Conservation (phyloP, 1,140 invertebrate genomes). For the Zaprionus ghesquierei region DNA sequence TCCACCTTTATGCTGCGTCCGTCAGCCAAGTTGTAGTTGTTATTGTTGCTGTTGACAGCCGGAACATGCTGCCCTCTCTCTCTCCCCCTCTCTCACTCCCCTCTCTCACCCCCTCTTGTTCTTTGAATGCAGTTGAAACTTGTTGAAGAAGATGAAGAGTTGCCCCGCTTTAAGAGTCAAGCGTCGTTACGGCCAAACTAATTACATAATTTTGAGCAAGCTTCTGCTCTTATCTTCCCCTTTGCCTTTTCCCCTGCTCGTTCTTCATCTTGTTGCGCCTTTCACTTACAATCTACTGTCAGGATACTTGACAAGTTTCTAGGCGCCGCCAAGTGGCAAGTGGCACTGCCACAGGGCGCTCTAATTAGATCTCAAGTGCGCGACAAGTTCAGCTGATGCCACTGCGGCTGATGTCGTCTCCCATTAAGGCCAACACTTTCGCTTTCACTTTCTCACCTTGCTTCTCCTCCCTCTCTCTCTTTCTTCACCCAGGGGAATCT, state of each 20-base stretch:
- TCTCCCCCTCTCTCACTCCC: neutral
- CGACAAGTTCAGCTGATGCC: slow-evolving; percentile 65
- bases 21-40: slow-evolving; percentile 16
- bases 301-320: slow-evolving; percentile 40
- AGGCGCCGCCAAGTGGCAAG: slow-evolving; percentile 21
- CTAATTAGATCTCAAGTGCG: slow-evolving; percentile 61
- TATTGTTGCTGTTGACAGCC: slow-evolving; percentile 24
- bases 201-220: slow-evolving; percentile 52
- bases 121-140: neutral
- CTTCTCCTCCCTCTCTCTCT: slow-evolving; percentile 12
- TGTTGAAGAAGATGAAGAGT: neutral
- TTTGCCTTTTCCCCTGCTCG: neutral
- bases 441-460: slow-evolving; percentile 16
- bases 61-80: neutral
- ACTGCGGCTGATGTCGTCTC: slow-evolving; percentile 28
- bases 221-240: neutral
- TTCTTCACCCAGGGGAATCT: slow-evolving; percentile 91
- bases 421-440: slow-evolving; percentile 48
- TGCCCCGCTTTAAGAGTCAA: slow-evolving; percentile 31
- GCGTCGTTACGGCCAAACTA: slow-evolving; percentile 49
- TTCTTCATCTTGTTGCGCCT: neutral
- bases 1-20: slow-evolving; percentile 30
- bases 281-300: slow-evolving; percentile 20
- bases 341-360: slow-evolving; percentile 31
- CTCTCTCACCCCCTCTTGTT: neutral